Evolutionary conservation across 2,888 invertebrate genomes (phyloP).

Genomic region (Machimus rusticus): DNA sequence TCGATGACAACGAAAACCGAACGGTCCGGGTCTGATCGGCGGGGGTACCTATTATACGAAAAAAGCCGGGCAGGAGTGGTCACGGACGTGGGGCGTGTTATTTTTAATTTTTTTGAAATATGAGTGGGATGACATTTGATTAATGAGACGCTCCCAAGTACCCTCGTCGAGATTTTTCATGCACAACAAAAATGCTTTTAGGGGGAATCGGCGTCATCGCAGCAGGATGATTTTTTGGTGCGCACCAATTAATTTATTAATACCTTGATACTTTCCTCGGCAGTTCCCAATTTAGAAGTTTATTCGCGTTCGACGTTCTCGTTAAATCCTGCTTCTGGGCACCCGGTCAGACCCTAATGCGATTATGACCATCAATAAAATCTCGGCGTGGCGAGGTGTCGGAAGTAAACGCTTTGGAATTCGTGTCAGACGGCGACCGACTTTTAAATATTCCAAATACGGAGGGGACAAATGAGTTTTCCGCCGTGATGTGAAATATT

Average conservation of each 20-base stretch:
- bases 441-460: not conserved
- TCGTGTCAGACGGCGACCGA: not conserved
- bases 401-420: not conserved
- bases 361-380: not conserved
- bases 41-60: not conserved
- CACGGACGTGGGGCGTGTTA: not conserved
- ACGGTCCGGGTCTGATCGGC: not conserved
- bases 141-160: slow-evolving; percentile 13
- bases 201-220: not conserved
- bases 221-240: not conserved
- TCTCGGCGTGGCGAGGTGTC: not conserved
- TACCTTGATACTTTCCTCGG: not conserved
- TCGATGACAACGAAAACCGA: not conserved
- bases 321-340: not conserved
- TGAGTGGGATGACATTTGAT: slow-evolving; percentile 14
- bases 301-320: not conserved
- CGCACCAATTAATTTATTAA: not conserved
- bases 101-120: slow-evolving; percentile 16
- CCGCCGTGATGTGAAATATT: not conserved
- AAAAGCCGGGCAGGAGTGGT: not conserved
- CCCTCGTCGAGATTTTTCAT: not conserved
- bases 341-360: not conserved
- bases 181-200: not conserved
- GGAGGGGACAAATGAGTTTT: not conserved
- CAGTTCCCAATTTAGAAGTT: not conserved